Percentiles rank a stretch among this genome's conserved stretches.
Conservation (phyloP, 2,797 vertebrate species). For the Vireo griseus region DNA sequence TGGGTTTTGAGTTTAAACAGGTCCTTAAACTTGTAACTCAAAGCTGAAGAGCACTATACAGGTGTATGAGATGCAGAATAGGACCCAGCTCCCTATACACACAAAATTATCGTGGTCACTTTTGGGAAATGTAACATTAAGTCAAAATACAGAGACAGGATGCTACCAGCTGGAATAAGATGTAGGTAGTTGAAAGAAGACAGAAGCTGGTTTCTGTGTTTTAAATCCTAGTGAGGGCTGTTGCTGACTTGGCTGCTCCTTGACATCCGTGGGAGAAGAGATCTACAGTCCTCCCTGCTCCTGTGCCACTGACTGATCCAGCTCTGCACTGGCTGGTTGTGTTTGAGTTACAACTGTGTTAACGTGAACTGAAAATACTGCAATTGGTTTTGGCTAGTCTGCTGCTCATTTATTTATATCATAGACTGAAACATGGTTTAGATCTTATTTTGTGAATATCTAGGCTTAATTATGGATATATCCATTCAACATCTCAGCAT, state of each 20-base stretch:
- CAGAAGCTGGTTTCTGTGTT: background rate
- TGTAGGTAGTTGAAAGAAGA: background rate
- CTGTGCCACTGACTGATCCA: background rate
- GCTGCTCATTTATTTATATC: background rate
- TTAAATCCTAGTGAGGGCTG: background rate
- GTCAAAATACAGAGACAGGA: background rate
- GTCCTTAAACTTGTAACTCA: background rate
- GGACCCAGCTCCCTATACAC: background rate
- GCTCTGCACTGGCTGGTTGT: background rate
- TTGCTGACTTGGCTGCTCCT: background rate
- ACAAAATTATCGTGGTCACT: accelerated
- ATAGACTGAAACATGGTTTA: background rate
- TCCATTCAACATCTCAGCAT: background rate
- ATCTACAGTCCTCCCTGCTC: background rate
- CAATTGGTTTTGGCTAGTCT: background rate
- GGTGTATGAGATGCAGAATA: background rate
- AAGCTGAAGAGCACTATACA: background rate
- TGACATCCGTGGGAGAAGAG: background rate
- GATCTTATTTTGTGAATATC: background rate
- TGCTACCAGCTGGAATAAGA: background rate
- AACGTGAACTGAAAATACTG: background rate
- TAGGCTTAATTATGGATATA: background rate
- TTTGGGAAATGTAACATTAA: background rate
- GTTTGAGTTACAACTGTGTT: background rate
- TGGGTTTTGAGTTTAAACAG: background rate